Evolutionary conservation across 1,140 invertebrate species (phyloP).

Genomic region (Drosophila pachea): DNA sequence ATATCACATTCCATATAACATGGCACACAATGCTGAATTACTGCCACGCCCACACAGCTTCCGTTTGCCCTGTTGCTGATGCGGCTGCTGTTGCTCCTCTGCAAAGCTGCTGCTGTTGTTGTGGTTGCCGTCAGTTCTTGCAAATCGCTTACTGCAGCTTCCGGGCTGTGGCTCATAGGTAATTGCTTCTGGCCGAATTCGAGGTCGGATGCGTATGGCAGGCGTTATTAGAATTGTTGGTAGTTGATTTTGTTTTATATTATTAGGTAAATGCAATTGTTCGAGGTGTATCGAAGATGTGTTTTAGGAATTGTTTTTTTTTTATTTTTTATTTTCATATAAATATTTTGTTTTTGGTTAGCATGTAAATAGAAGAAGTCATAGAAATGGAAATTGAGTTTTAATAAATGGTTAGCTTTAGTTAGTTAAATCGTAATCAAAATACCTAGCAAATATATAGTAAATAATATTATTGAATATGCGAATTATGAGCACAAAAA

Average conservation of each 20-base stretch:
- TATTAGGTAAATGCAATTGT: conserved; percentile 10
- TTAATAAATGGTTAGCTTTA: conserved; percentile 63
- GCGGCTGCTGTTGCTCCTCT: conserved; percentile 22
- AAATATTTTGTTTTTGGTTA: conserved; percentile 46
- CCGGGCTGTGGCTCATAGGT: conserved; percentile 13
- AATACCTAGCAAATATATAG: conserved; percentile 18
- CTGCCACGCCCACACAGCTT: conserved; percentile 16
- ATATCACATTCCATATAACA: conserved; percentile 24
- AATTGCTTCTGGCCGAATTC: conserved; percentile 22
- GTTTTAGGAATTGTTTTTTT: conserved; percentile 4
- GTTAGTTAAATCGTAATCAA: conserved; percentile 50
- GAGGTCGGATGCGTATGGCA: too few relatives aligned
- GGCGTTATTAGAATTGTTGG: not conserved
- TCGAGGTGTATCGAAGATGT: conserved; percentile 22
- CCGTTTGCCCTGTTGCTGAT: conserved; percentile 1
- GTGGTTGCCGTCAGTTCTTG: conserved; percentile 7
- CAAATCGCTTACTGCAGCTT: conserved; percentile 23
- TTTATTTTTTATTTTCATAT: conserved; percentile 18
- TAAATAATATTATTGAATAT: conserved; percentile 44
- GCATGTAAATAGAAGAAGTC: conserved; percentile 73
- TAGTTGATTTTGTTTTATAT: conserved; percentile 18
- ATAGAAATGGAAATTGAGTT: conserved; percentile 73
- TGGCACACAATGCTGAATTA: conserved; percentile 21
- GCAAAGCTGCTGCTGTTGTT: conserved; percentile 13
- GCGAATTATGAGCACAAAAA: conserved; percentile 64